Evolutionary conservation across 2,888 invertebrate genomes (phyloP).

Genomic region (Diarsia dahlii): DNA sequence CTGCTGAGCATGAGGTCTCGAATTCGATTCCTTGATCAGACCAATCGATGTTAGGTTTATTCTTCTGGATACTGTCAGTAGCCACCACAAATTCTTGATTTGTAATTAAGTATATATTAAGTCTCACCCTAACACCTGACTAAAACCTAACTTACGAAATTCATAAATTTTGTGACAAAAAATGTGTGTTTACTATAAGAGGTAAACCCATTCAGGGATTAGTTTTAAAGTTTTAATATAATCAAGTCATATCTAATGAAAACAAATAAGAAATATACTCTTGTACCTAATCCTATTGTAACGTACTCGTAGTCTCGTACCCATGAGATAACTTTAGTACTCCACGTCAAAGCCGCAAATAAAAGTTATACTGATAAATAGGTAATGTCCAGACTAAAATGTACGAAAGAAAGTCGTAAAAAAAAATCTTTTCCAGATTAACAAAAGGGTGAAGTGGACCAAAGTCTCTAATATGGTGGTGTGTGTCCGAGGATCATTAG

Average conservation of each 20-base stretch:
- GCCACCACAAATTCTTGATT: too few species aligned
- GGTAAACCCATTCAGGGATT: neutral
- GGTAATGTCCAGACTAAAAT: neutral
- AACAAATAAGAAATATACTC: neutral
- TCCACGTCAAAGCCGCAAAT: neutral
- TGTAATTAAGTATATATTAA: too few species aligned
- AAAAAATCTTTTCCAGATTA: neutral
- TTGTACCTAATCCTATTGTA: neutral
- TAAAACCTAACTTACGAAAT: too few species aligned
- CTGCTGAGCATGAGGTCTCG: neutral
- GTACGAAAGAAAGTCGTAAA: neutral
- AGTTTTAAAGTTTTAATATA: too few species aligned
- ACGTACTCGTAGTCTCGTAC: neutral
- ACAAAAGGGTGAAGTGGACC: constrained; percentile 6
- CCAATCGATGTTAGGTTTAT: neutral
- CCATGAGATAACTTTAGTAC: neutral
- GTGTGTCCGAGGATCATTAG: constrained; percentile 4
- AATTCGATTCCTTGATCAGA: neutral
- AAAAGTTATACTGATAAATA: neutral
- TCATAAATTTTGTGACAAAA: neutral
- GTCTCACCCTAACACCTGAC: too few species aligned
- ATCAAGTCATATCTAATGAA: neutral
- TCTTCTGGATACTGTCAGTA: neutral
- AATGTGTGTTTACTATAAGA: neutral
- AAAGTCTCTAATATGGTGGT: constrained; percentile 26